Evolutionary conservation across 1,140 invertebrate species (phyloP).

Genomic region (Neodiprion fabricii): DNA sequence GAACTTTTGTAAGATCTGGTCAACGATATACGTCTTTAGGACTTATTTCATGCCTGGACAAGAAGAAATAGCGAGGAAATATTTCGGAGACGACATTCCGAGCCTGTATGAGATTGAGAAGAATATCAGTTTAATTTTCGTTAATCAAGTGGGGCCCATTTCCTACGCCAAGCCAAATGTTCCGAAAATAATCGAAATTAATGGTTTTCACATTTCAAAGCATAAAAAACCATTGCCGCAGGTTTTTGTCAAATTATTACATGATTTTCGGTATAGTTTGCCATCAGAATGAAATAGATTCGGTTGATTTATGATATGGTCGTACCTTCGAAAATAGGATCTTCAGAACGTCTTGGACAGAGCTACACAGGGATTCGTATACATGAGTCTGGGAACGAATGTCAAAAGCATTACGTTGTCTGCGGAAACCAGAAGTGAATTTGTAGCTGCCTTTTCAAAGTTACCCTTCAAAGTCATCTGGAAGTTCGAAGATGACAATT

Average conservation of each 20-base stretch:
- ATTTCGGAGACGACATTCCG: constrained; percentile 42
- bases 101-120: constrained; percentile 35
- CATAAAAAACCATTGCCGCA: constrained; percentile 32
- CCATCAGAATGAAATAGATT: not conserved
- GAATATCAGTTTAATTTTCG: constrained; percentile 59
- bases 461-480: constrained; percentile 42
- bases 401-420: constrained; percentile 45
- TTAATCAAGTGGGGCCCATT: constrained; percentile 65
- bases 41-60: not conserved
- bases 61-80: constrained; percentile 45
- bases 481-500: constrained; percentile 39
- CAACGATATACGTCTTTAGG: not conserved
- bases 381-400: constrained; percentile 65
- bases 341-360: constrained; percentile 55
- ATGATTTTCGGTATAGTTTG: not conserved
- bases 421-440: constrained; percentile 27
- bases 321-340: constrained; percentile 40
- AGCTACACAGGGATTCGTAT: constrained; percentile 63
- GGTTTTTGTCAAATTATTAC: constrained; percentile 29
- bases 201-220: constrained; percentile 57
- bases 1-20: constrained; percentile 8
- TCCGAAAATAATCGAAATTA: constrained; percentile 62
- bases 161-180: constrained; percentile 62
- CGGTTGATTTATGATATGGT: not conserved
- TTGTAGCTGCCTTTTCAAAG: constrained; percentile 61